phyloP scores from a whole-genome alignment of 1,140 invertebrate genomes.

The Lamellibrachia luymesi region DNA sequence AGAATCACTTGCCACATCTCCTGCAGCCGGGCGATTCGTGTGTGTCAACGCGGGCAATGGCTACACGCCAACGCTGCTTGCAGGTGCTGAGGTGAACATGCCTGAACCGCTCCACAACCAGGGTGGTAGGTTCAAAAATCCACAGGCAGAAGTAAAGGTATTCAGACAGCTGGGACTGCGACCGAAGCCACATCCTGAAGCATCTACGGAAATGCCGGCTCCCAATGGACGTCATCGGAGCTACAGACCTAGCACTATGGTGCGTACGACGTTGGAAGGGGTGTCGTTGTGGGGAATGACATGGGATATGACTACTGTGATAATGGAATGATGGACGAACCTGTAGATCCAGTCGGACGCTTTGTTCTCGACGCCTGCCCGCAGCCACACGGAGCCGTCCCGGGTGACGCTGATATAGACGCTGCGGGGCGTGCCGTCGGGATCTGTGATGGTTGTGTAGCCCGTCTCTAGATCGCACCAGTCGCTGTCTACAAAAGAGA shows the following conservation, averaged over 20 bases:
- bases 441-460: constrained; percentile 24
- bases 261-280: background rate
- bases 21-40: background rate
- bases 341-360: constrained; percentile 27
- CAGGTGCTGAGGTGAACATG: too few species aligned
- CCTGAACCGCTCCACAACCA: too few species aligned
- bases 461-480: constrained; percentile 29
- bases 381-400: constrained; percentile 26
- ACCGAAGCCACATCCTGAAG: background rate
- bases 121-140: background rate
- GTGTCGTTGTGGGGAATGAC: background rate
- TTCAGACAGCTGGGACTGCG: background rate
- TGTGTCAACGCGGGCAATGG: background rate
- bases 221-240: background rate
- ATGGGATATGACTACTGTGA: background rate
- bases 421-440: constrained; percentile 11
- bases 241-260: too few species aligned
- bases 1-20: background rate
- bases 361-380: constrained; percentile 20
- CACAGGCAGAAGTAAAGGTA: background rate
- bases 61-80: background rate
- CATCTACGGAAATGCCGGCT: background rate
- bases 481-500: constrained; percentile 18
- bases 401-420: constrained; percentile 27
- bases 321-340: background rate